These are phyloP conservation scores for Trachelus troglodyta DNA, from an alignment of 2,888 invertebrate species.

Conservation along the genomic window DNA sequence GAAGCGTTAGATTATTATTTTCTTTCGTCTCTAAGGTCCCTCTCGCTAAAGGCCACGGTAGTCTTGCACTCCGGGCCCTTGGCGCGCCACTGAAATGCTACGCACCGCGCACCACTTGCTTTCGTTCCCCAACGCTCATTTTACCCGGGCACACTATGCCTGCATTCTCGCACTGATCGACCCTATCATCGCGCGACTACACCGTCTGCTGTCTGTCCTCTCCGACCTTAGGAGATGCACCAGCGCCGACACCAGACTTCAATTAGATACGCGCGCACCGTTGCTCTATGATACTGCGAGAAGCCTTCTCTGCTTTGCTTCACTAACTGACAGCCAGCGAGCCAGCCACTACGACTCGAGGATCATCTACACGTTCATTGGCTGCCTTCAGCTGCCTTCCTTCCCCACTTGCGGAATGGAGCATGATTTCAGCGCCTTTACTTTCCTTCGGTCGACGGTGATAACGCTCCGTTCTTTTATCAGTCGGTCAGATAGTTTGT, in stretches of 20 bases:
- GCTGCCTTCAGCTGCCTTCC: neutral
- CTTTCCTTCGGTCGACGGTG: neutral
- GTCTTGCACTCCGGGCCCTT: neutral
- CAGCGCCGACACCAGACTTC: neutral
- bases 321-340: conserved; percentile 11
- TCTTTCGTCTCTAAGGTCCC: neutral
- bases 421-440: neutral
- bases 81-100: neutral
- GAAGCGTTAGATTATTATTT: neutral
- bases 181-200: neutral
- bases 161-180: neutral
- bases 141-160: neutral
- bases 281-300: neutral
- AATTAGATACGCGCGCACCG: neutral
- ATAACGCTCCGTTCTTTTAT: neutral
- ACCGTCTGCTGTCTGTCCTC: neutral
- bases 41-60: neutral
- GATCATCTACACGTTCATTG: conserved; percentile 5
- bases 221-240: neutral
- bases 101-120: neutral
- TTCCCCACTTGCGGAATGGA: neutral
- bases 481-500: conserved; percentile 1
- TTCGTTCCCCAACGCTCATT: conserved; percentile 1
- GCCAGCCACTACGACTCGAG: conserved; percentile 1
- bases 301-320: neutral